phyloP scores from a whole-genome alignment of 2,113 vertebrate genomes.

The Orientallactaga bullata region DNA sequence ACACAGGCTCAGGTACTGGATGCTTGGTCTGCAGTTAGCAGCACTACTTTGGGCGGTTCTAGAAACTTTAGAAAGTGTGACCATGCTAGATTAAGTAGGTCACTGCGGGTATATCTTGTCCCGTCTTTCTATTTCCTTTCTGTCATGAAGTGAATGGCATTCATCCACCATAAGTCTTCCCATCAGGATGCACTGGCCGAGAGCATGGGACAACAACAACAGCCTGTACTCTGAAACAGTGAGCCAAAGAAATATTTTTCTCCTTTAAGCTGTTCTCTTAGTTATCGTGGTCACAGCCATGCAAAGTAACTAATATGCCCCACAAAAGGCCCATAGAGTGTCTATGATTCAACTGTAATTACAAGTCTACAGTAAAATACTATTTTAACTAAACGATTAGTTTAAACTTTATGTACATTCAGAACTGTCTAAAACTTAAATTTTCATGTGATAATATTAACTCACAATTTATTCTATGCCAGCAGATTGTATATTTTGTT shows the following conservation, averaged over 20 bases:
- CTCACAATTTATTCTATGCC: not conserved
- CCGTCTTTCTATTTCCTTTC: not conserved
- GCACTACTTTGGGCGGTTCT: not conserved
- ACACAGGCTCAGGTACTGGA: no score
- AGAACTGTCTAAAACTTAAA: constrained; percentile 11
- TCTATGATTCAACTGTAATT: not conserved
- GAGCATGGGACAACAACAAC: no score
- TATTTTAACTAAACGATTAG: not conserved
- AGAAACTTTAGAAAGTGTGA: not conserved
- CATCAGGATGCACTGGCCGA: not conserved
- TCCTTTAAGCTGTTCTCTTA: not conserved
- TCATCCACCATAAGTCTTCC: not conserved
- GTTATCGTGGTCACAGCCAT: not conserved
- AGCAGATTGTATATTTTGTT: not conserved
- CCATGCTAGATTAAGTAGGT: not conserved
- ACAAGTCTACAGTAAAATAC: not conserved
- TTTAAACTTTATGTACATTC: constrained; percentile 27
- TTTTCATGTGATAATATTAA: constrained; percentile 24
- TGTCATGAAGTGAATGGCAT: no score
- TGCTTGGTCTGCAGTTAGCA: no score
- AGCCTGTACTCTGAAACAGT: no score
- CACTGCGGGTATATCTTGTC: not conserved
- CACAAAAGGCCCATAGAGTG: not conserved
- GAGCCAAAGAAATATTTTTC: no score
- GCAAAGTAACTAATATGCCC: not conserved